phyloP scores from a whole-genome alignment of 2,888 invertebrate genomes.

The Hyppa rectilinea region DNA sequence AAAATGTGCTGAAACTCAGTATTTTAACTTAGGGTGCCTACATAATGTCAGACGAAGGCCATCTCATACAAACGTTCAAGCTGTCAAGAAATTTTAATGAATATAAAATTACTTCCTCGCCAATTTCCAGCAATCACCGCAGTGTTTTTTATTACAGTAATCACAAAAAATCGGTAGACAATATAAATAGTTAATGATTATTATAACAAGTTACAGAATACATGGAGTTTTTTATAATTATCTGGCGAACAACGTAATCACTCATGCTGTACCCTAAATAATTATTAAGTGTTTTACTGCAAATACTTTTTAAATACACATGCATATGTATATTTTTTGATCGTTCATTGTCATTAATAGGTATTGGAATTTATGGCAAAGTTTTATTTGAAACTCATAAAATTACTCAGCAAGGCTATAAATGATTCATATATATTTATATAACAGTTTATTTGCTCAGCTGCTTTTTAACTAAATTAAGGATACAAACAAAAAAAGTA shows the following conservation, averaged over 20 bases:
- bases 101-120: conserved; percentile 42
- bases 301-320: too few relatives aligned
- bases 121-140: conserved; percentile 33
- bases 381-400: conserved; percentile 11
- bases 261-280: background rate
- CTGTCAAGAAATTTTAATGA: conserved; percentile 28
- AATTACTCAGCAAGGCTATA: background rate
- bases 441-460: background rate
- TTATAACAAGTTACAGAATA: conserved; percentile 13
- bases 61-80: conserved; percentile 4
- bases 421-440: background rate
- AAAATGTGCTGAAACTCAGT: background rate
- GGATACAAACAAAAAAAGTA: background rate
- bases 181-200: conserved; percentile 29
- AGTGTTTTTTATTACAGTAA: conserved; percentile 27
- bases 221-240: background rate
- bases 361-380: background rate
- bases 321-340: too few relatives aligned
- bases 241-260: background rate
- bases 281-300: background rate
- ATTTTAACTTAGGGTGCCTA: background rate
- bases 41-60: background rate
- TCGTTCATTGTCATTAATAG: too few relatives aligned
- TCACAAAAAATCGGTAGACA: conserved; percentile 40
- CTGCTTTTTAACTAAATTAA: background rate